These are phyloP conservation scores for Antheraea pernyi DNA, from an alignment of 1,140 invertebrate genomes.

Conservation along the genomic window DNA sequence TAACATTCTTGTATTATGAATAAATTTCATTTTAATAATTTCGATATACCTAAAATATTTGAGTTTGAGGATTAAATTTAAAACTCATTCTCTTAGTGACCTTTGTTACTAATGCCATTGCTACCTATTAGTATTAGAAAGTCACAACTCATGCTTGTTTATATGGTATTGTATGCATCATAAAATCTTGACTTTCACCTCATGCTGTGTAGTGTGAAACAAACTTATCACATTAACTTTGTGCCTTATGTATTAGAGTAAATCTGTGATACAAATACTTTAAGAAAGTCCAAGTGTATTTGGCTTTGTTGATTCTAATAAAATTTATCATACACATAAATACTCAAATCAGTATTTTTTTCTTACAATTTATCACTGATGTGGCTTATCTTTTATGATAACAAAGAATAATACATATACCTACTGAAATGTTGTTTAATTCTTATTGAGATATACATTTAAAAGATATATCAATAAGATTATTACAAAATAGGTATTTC, in stretches of 20 bases:
- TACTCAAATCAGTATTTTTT: background rate
- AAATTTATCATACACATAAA: conserved; percentile 1
- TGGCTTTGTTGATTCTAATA: background rate
- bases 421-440: background rate
- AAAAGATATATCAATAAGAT: too few relatives aligned
- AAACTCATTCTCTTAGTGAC: background rate
- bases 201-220: conserved; percentile 14
- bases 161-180: conserved; percentile 8
- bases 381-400: background rate
- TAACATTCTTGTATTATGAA: background rate
- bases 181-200: conserved; percentile 31
- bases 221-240: conserved; percentile 23
- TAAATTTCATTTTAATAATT: background rate
- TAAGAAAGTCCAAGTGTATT: conserved; percentile 20
- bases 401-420: background rate
- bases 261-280: conserved; percentile 38
- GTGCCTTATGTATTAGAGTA: conserved; percentile 44
- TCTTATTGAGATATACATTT: background rate
- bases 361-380: background rate
- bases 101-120: conserved; percentile 4
- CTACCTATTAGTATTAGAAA: conserved; percentile 12
- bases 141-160: conserved; percentile 7
- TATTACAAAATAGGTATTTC: background rate
- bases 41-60: background rate
- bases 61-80: background rate